Conservation (phyloP, 2,113 vertebrate species). For the Otis tarda region DNA sequence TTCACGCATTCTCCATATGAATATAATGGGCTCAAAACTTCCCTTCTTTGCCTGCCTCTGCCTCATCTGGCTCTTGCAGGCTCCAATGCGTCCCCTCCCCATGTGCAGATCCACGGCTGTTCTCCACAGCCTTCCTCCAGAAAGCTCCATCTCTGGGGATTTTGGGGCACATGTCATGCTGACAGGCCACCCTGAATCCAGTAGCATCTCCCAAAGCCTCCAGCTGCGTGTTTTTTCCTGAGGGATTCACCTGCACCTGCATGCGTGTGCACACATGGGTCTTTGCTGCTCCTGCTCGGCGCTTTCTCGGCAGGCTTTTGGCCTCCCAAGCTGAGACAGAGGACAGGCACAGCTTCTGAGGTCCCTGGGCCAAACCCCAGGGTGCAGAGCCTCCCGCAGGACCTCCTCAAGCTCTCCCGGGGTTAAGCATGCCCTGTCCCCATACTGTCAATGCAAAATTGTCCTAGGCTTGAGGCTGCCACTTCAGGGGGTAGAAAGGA, state of each 20-base stretch:
- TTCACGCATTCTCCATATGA: not conserved
- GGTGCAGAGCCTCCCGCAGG: not conserved
- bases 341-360: not conserved
- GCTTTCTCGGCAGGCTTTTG: not conserved
- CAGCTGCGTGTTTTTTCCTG: rapidly evolving
- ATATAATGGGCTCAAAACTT: not conserved
- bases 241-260: not conserved
- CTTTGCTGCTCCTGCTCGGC: not conserved
- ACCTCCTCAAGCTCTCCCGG: not conserved
- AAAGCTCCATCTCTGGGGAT: not conserved
- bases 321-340: not conserved
- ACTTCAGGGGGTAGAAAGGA: not conserved
- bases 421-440: rapidly evolving
- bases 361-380: not conserved
- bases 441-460: rapidly evolving
- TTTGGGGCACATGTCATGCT: not conserved
- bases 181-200: not conserved
- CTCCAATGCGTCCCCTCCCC: rapidly evolving
- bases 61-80: not conserved
- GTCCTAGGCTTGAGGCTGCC: not conserved
- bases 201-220: not conserved
- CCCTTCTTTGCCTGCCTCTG: not conserved
- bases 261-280: rapidly evolving
- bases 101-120: not conserved
- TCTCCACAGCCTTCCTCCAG: not conserved